Evolutionary conservation across 2,888 invertebrate species (phyloP).

Genomic region (Acanthosepion lycidas): DNA sequence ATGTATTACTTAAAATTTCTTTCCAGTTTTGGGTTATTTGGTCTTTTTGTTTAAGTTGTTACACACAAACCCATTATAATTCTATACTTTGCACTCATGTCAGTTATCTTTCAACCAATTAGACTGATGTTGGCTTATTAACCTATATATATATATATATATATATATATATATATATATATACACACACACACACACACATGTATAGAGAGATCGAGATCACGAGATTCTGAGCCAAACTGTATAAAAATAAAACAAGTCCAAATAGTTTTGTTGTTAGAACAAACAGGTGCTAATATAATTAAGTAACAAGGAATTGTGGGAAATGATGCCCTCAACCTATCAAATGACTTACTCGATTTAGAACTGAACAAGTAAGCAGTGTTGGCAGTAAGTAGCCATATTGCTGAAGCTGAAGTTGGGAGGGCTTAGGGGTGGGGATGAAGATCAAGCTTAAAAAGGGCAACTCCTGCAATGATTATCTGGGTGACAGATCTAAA

Average conservation of each 20-base stretch:
- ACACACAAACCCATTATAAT: no score
- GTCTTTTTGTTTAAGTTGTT: no score
- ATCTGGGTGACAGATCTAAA: not conserved
- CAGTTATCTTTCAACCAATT: no score
- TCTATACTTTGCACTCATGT: no score
- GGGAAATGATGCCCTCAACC: not conserved
- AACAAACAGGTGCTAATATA: constrained; percentile 16
- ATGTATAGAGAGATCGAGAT: not conserved
- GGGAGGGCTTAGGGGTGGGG: not conserved
- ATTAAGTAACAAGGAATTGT: not conserved
- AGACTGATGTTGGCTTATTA: no score
- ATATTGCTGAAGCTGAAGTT: not conserved
- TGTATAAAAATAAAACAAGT: not conserved
- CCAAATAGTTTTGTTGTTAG: not conserved
- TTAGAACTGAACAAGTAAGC: not conserved
- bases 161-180: no score
- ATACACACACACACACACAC: no score
- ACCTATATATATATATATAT: no score
- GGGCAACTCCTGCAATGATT: not conserved
- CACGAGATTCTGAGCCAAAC: not conserved
- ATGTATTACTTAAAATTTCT: no score
- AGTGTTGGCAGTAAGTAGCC: not conserved
- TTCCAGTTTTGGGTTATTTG: no score
- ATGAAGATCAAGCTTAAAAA: not conserved
- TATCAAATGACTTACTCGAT: not conserved